Percentiles rank a stretch among this genome's conserved stretches.
Evolutionary conservation across 92 coral and sea anemone species (phyloP).

Genomic region (Umimayanthus kanabou): DNA sequence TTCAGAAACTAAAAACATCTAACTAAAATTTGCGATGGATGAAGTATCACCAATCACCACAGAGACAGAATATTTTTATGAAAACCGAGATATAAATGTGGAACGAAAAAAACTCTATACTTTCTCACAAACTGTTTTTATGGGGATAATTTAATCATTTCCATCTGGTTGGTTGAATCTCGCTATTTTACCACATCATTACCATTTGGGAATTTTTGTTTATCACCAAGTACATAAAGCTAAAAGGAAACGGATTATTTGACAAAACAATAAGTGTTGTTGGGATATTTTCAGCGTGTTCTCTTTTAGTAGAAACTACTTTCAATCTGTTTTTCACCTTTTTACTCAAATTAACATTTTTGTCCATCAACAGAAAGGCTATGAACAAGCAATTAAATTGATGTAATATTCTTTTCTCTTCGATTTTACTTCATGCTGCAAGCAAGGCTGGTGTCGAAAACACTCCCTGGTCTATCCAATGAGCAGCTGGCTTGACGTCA

Average conservation of each 20-base stretch:
- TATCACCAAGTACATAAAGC: neutral
- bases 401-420: neutral
- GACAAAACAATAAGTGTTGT: neutral
- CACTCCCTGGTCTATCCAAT: neutral
- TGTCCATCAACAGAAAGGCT: neutral
- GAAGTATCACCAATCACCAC: neutral
- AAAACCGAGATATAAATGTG: too few species aligned
- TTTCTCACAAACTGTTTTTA: neutral
- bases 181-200: neutral
- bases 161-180: neutral
- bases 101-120: too few species aligned
- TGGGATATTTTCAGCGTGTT: neutral
- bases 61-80: too few species aligned
- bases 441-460: neutral
- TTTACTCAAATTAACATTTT: neutral
- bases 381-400: neutral
- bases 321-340: neutral
- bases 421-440: neutral
- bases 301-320: neutral
- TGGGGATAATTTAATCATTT: neutral
- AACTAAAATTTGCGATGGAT: too few species aligned
- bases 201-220: neutral
- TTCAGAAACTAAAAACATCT: neutral
- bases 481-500: neutral
- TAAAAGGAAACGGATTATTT: neutral